Base-by-base conservation (phyloP, 2,888 invertebrate genomes). In the Drosophila atroscutellata region DNA sequence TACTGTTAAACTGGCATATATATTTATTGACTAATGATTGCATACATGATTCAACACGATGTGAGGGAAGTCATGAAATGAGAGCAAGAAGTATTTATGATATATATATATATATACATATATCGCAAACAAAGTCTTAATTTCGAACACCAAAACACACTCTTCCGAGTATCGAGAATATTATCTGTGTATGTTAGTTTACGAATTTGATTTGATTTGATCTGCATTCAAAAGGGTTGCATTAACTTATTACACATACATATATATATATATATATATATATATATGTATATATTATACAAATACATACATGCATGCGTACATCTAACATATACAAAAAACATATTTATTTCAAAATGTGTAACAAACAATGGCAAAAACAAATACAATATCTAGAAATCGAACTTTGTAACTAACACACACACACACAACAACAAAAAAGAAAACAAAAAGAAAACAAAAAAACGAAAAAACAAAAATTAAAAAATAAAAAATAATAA, bases 241-340 rank as follows among this genome's bases (percentile, higher is more conserved):
- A 90, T 90, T 89, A 83, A 90, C 75, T 89, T 90, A 90, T 89
- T 77, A 79, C 55, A 58, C 65, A 55, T 36, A 54, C 69, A 79
- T 54, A 58, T 58, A 66, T 63, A 63, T 39, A 79, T 54, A 58
- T 58, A 24, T 26, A 26, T 63, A 63, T 39, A 63, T 28, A 56
- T 50, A n/a, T n/a, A n/a, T n/a, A n/a, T n/a, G 2, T 24, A 24
- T 63, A 63, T 28, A 56, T 50, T 69, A 72, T 60, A 61, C 63
- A 72, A 64, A 73, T 69, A 79, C 63, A 64, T 51, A 73, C 63
- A 70, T 63, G 55, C 59, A 79, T 63, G 50, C 75, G 78, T 67
- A 80, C 77, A 72, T 66, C 81, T 72, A 57, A 75, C 77, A 67
- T 65, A 71, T 63, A 72, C 67, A 75, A 59, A 74, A 74, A 69